A percentile compares a stretch with the other conserved stretches of the same genome.
Evolutionary conservation across 2,113 vertebrate species (phyloP).

Genomic region (Boulengeromyrus knoepffleri): DNA sequence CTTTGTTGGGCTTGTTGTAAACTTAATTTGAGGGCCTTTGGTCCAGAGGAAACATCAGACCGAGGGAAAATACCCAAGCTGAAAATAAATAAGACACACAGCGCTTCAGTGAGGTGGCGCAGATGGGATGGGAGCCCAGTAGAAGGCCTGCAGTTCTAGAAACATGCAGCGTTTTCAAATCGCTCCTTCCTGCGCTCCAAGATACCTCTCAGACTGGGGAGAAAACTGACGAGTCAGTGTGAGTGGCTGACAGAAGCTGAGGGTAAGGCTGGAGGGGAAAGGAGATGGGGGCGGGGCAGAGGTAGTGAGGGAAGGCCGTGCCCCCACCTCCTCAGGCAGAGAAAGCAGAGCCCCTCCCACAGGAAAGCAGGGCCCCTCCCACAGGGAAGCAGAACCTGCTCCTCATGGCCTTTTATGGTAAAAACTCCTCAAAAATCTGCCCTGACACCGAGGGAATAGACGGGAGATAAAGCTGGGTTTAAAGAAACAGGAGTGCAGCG

Average conservation of each 20-base stretch:
- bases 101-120: not conserved
- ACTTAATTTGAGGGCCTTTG: not conserved
- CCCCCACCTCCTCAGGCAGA: constrained; percentile 44
- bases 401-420: constrained; percentile 67
- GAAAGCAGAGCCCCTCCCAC: constrained; percentile 58
- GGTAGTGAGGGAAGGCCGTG: constrained; percentile 44
- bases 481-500: constrained; percentile 47
- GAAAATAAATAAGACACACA: not conserved
- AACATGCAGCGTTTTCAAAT: not conserved
- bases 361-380: constrained; percentile 62
- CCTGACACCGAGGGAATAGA: constrained; percentile 53
- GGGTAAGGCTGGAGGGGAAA: not conserved
- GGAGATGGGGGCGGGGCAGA: constrained; percentile 10
- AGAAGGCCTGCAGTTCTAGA: not conserved
- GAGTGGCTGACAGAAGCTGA: not conserved
- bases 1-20: not conserved
- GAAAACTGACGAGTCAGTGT: constrained; percentile 4
- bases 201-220: constrained; percentile 28
- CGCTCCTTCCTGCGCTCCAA: constrained; percentile 9
- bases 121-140: not conserved
- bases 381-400: constrained; percentile 57
- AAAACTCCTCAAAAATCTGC: constrained; percentile 62
- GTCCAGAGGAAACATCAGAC: not conserved
- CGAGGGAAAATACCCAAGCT: not conserved
- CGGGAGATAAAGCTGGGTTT: constrained; percentile 53